Conservation (phyloP, 2,888 invertebrate species). For the Hemistola chrysoprasaria region DNA sequence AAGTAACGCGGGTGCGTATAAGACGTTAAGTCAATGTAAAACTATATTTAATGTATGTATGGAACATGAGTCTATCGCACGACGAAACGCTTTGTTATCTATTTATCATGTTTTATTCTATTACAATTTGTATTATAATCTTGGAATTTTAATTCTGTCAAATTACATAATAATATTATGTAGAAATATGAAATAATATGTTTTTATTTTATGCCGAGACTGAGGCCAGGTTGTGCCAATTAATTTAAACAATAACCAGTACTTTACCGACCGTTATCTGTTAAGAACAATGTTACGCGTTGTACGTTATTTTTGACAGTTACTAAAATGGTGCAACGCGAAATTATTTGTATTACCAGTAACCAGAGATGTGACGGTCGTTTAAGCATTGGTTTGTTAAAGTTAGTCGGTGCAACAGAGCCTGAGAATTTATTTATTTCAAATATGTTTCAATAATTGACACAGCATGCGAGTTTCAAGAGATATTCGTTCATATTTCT, state of each 20-base stretch:
- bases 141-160: constrained; percentile 21
- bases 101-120: constrained; percentile 38
- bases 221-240: too few species aligned
- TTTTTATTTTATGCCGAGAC: constrained; percentile 9
- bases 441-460: neutral
- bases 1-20: constrained; percentile 27
- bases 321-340: too few species aligned
- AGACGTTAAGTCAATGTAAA: constrained; percentile 31
- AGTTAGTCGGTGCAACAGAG: too few species aligned
- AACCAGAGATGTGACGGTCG: too few species aligned
- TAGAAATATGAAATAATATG: constrained; percentile 26
- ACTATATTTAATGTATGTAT: constrained; percentile 29
- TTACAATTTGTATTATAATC: constrained; percentile 40
- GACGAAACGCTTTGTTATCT: constrained; percentile 34
- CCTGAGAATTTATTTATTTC: too few species aligned
- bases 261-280: too few species aligned
- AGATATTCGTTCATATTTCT: constrained; percentile 23
- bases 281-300: too few species aligned
- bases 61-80: constrained; percentile 18
- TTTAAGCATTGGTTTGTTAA: too few species aligned
- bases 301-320: too few species aligned
- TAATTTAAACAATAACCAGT: too few species aligned
- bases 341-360: too few species aligned
- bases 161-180: constrained; percentile 6
- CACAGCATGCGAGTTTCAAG: constrained; percentile 2